Evolutionary conservation across 2,888 invertebrate species (phyloP), one percentile per base, ranked within the genome.

Genomic region (Neoascia interrupta): DNA sequence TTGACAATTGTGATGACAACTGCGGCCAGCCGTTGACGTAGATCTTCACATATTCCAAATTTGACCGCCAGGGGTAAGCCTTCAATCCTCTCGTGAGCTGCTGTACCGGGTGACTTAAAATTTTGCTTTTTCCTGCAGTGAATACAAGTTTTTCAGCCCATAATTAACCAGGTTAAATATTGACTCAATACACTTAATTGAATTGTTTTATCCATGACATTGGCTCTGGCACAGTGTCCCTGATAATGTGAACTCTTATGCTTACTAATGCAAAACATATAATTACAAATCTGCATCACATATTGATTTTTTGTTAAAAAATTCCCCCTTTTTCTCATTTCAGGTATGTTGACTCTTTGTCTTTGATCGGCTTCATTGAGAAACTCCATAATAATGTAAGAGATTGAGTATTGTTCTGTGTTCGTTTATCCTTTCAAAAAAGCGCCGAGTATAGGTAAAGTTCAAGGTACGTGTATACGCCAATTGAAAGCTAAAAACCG

Each of bases 401-500:
- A 15, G 54, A 54, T 66, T 66, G 8, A 23, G 31, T 36, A 28
- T 31, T 36, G 10, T 43, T 36, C 11, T 23, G 18, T n/a, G 36
- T 28, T 19, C 18, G 26, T 56, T 66, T 39, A 56, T 47, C 53
- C 53, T 47, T 66, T 51, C 45, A 16, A 64, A 41, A 39, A 18
- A 18, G 13, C 8, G 13, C 21, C n/a, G n/a, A n/a, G n/a, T 36
- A 19, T 45, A 51, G 61, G 43, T 56, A 68, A 47, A 75, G 75
- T 69, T 69, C 75, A 63, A 75, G 68, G 75, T 56, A 43, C 28
- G 21, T n/a, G n/a, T n/a, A n/a, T n/a, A n/a, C n/a, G n/a, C n/a
- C n/a, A n/a, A n/a, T n/a, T n/a, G n/a, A n/a, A n/a, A n/a, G n/a
- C n/a, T n/a, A 61, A 47, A 28, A 41, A 19, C 53, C 41, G 31